A percentile compares a stretch with the other conserved stretches of the same genome.
phyloP scores from a whole-genome alignment of 2,113 vertebrate genomes.

The Ophthalmolycus amberensis region DNA sequence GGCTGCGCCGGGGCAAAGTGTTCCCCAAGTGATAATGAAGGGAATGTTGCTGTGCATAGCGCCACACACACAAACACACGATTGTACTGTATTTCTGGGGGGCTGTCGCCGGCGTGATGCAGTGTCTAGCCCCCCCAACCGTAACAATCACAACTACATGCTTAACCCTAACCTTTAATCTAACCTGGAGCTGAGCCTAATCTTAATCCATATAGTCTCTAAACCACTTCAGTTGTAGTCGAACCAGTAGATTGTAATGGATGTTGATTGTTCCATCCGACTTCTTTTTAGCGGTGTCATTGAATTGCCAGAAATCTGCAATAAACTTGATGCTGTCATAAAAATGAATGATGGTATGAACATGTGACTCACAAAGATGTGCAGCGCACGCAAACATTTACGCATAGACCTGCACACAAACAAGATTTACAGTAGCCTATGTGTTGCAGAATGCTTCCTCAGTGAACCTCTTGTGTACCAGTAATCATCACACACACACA shows the following conservation, averaged over 20 bases:
- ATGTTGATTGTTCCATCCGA: neutral
- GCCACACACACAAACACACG: conserved; percentile 13
- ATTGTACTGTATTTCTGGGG: conserved; percentile 28
- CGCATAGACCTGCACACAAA: conserved; percentile 7
- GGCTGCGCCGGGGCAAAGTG: conserved; percentile 59
- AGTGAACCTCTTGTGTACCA: conserved; percentile 20
- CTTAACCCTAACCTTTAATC: neutral
- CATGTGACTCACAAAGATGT: neutral
- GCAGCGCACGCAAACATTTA: neutral
- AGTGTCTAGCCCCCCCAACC: neutral
- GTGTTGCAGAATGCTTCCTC: conserved; percentile 28
- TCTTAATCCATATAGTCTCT: neutral
- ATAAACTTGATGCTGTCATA: neutral
- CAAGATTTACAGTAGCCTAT: conserved; percentile 18
- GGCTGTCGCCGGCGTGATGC: neutral
- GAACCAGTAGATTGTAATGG: neutral
- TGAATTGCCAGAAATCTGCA: neutral
- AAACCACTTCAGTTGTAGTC: neutral
- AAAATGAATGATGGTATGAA: neutral
- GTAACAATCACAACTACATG: neutral
- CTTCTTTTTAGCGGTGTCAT: neutral
- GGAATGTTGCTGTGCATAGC: conserved; percentile 38
- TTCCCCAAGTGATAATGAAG: conserved; percentile 75
- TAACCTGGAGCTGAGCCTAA: neutral
- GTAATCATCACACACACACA: conserved; percentile 1